These are phyloP conservation scores for Nyleta sp. DNA, from an alignment of 2,888 invertebrate species.

Conservation along the genomic window DNA sequence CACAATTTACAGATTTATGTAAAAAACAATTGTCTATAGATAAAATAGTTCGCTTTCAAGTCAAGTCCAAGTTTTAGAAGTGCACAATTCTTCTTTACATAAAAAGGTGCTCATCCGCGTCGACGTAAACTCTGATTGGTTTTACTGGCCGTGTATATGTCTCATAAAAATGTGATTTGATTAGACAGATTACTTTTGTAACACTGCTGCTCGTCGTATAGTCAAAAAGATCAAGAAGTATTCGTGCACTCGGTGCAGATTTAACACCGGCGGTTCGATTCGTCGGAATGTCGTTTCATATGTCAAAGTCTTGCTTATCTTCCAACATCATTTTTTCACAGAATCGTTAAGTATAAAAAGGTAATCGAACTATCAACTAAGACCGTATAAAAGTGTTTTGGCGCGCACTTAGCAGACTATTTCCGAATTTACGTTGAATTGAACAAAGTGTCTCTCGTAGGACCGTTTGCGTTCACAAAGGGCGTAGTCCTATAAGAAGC, in stretches of 20 bases:
- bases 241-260: constrained; percentile 62
- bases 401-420: not conserved
- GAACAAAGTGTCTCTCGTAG: constrained; percentile 5
- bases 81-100: constrained; percentile 40
- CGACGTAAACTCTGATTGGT: constrained; percentile 19
- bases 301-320: constrained; percentile 43
- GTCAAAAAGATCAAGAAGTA: constrained; percentile 51
- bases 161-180: constrained; percentile 48
- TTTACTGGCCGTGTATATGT: constrained; percentile 32
- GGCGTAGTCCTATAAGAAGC: too few relatives aligned
- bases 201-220: constrained; percentile 38
- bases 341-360: constrained; percentile 18
- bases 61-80: constrained; percentile 21
- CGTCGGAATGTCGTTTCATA: constrained; percentile 49
- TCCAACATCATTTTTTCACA: constrained; percentile 5
- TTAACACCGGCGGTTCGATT: constrained; percentile 38
- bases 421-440: constrained; percentile 5
- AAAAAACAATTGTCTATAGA: constrained; percentile 53
- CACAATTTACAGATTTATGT: constrained; percentile 35
- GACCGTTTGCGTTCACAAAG: too few relatives aligned
- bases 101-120: constrained; percentile 11
- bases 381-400: constrained; percentile 22
- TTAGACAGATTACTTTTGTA: constrained; percentile 50
- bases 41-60: constrained; percentile 57
- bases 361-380: constrained; percentile 7